Evolutionary conservation across 2,113 vertebrate species (phyloP).

Genomic region (Melozone crissalis): DNA sequence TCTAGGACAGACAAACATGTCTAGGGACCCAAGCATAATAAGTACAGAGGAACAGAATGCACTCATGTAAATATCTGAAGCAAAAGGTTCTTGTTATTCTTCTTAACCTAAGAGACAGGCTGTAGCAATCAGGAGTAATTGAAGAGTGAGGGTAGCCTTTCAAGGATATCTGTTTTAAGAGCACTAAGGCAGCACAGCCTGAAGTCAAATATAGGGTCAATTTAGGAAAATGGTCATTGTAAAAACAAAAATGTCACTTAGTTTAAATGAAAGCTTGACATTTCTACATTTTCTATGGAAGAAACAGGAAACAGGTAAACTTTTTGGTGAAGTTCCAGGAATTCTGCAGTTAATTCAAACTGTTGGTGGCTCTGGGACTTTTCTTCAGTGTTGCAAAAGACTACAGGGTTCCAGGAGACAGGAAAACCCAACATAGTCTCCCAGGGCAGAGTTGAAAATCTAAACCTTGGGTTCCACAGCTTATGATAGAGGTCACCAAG

Average conservation of each 20-base stretch:
- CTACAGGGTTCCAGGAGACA: neutral
- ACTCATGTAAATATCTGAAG: neutral
- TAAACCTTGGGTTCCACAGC: neutral
- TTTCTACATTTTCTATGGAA: neutral
- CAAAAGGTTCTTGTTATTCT: neutral
- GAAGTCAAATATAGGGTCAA: neutral
- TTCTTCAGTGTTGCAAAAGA: neutral
- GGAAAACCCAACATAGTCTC: neutral
- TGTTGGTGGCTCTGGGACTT: neutral
- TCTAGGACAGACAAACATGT: neutral
- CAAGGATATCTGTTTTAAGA: neutral
- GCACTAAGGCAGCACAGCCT: neutral
- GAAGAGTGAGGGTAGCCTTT: neutral
- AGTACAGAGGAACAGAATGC: neutral
- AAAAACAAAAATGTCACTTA: neutral
- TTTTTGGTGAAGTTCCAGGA: neutral
- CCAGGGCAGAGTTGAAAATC: neutral
- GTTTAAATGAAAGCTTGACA: neutral
- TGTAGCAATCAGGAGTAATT: conserved; percentile 20
- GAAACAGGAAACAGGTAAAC: neutral
- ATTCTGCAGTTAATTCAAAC: neutral
- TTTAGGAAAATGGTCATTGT: neutral
- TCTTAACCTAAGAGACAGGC: neutral
- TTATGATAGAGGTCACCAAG: neutral
- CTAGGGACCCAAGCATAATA: neutral